Conservation (phyloP, 2,113 vertebrate species). For the Poecile atricapillus region DNA sequence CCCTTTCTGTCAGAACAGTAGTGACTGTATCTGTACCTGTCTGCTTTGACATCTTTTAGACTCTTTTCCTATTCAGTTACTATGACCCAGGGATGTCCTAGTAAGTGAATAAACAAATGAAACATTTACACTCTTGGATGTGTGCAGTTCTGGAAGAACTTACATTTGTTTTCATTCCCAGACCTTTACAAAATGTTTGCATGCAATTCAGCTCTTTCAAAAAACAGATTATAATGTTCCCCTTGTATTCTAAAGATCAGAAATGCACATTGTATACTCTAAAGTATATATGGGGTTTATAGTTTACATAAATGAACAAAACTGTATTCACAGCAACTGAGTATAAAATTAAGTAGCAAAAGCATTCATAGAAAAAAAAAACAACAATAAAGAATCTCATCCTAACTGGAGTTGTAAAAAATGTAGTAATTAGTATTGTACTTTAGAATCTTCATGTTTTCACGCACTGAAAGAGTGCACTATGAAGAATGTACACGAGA, state of each 20-base stretch:
- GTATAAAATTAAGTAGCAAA: not conserved
- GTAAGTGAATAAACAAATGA: not conserved
- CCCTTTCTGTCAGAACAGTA: not conserved
- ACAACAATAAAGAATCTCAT: not conserved
- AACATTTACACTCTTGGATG: rapidly evolving
- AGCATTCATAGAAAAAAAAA: not conserved
- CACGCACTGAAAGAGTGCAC: not conserved
- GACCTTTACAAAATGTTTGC: not conserved
- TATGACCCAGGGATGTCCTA: not conserved
- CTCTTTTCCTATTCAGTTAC: not conserved
- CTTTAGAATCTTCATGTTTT: not conserved
- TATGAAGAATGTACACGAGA: not conserved
- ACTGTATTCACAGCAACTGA: not conserved
- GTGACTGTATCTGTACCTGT: not conserved
- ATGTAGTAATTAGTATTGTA: not conserved
- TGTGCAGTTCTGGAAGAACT: not conserved
- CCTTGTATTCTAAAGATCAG: not conserved
- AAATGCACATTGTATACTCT: not conserved
- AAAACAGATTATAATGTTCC: not conserved
- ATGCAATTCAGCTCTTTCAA: not conserved
- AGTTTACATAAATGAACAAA: not conserved
- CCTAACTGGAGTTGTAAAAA: not conserved
- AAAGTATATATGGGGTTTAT: not conserved
- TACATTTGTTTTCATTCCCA: not conserved
- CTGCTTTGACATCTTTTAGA: not conserved